Conservation (phyloP, 2,113 vertebrate species). For the Epinephelus cyanopodus region DNA sequence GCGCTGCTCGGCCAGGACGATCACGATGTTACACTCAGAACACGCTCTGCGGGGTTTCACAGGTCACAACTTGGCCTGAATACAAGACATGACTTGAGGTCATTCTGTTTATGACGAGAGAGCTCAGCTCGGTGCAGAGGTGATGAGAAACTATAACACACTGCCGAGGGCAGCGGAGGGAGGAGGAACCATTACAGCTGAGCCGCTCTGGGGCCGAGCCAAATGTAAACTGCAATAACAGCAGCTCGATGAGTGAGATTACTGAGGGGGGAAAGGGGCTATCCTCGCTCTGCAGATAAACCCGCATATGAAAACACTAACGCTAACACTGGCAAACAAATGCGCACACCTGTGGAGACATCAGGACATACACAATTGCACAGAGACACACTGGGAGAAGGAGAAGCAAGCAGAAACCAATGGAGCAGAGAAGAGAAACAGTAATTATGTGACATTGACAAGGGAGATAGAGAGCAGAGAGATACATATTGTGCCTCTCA, state of each 20-base stretch:
- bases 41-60: constrained; percentile 9
- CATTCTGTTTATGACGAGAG: constrained; percentile 34
- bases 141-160: constrained; percentile 59
- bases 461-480: constrained; percentile 38
- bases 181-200: constrained; percentile 54
- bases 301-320: constrained; percentile 16
- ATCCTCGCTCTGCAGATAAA: constrained; percentile 55
- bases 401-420: constrained; percentile 42
- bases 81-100: constrained; percentile 38
- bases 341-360: constrained; percentile 42
- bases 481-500: constrained; percentile 50
- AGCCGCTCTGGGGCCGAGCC: constrained; percentile 64
- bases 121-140: constrained; percentile 42
- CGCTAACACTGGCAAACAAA: constrained; percentile 18
- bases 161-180: constrained; percentile 25
- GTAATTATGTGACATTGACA: constrained; percentile 47
- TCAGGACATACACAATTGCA: background rate
- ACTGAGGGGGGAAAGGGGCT: constrained; percentile 59
- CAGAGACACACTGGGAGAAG: background rate
- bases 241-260: constrained; percentile 67
- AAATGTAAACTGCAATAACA: constrained; percentile 76
- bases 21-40: constrained; percentile 3
- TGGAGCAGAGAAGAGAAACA: constrained; percentile 43
- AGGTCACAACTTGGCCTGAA: constrained; percentile 44
- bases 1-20: background rate